phyloP scores from a whole-genome alignment of 1,140 invertebrate species.

The Rhopalosiphum padi region DNA sequence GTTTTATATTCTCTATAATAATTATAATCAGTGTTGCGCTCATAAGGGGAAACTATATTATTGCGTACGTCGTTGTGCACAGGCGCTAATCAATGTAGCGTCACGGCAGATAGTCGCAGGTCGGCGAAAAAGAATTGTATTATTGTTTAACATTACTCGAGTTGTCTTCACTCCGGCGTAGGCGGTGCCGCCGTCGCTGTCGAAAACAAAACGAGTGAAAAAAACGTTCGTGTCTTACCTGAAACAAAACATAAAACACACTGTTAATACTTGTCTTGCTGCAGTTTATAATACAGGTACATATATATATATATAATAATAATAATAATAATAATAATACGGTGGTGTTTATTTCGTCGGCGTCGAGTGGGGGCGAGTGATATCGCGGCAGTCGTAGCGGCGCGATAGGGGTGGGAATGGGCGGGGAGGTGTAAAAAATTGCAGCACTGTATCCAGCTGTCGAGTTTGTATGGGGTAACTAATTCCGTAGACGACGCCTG shows the following conservation, averaged over 20 bases:
- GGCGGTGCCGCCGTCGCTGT: background rate
- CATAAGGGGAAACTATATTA: background rate
- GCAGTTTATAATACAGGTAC: background rate
- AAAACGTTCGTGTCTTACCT: conserved; percentile 47
- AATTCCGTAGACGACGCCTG: conserved; percentile 31
- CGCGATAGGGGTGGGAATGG: too few species aligned
- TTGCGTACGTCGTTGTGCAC: too few species aligned
- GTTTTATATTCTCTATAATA: background rate
- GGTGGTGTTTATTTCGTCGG: background rate
- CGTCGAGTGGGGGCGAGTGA: background rate
- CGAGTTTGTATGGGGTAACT: conserved; percentile 9
- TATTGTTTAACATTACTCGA: background rate
- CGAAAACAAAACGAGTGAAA: background rate
- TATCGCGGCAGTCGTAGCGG: background rate
- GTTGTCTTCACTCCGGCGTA: background rate
- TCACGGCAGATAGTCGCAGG: too few species aligned
- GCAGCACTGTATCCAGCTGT: background rate
- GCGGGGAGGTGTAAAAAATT: background rate
- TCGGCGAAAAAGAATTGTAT: background rate
- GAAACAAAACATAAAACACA: background rate
- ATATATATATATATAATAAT: too few species aligned
- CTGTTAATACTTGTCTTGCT: conserved; percentile 8
- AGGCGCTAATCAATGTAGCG: background rate
- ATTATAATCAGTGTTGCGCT: background rate
- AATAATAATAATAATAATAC: background rate